Percentiles rank a stretch among this genome's conserved stretches.
phyloP scores from a whole-genome alignment of 2,797 vertebrate species.

The Gobio occitaniae region DNA sequence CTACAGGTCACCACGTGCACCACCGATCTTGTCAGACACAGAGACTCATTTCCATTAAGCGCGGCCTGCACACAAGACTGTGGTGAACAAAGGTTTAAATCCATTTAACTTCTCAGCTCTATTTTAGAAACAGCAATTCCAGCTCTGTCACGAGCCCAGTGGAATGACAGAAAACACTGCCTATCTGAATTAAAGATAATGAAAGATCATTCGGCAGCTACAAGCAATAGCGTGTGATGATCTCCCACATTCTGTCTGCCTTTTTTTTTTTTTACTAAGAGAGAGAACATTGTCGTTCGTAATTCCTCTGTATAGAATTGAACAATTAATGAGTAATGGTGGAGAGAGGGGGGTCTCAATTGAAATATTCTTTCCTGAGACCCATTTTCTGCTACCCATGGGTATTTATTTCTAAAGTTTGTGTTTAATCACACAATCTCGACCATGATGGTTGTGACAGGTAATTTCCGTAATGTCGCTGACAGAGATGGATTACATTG shows the following conservation, averaged over 20 bases:
- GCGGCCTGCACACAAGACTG: conserved; percentile 49
- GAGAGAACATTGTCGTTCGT: conserved; percentile 67
- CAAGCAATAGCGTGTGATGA: conserved; percentile 57
- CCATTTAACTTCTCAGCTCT: conserved; percentile 56
- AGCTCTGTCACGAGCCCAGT: conserved; percentile 46
- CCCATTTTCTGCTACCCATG: conserved; percentile 71
- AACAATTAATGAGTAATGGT: conserved; percentile 40
- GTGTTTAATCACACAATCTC: conserved; percentile 86
- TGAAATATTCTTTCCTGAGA: conserved; percentile 71
- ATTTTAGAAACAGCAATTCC: conserved; percentile 58
- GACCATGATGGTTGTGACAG: conserved; percentile 85
- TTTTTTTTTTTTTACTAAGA: conserved; percentile 36
- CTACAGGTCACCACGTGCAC: conserved; percentile 51
- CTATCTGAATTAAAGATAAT: conserved; percentile 58
- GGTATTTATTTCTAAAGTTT: conserved; percentile 79
- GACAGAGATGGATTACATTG: conserved; percentile 88
- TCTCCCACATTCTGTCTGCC: conserved; percentile 43
- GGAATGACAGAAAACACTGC: conserved; percentile 58
- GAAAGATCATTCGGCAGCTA: conserved; percentile 53
- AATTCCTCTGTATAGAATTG: conserved; percentile 61
- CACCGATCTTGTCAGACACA: conserved; percentile 57
- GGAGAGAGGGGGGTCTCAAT: conserved; percentile 47
- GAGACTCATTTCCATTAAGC: conserved; percentile 60
- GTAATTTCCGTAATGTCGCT: conserved; percentile 88
- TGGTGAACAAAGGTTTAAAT: conserved; percentile 58